Percentiles rank a stretch among this genome's conserved stretches.
phyloP scores from a whole-genome alignment of 2,797 vertebrate genomes.

The Dendrocincla fuliginosa region DNA sequence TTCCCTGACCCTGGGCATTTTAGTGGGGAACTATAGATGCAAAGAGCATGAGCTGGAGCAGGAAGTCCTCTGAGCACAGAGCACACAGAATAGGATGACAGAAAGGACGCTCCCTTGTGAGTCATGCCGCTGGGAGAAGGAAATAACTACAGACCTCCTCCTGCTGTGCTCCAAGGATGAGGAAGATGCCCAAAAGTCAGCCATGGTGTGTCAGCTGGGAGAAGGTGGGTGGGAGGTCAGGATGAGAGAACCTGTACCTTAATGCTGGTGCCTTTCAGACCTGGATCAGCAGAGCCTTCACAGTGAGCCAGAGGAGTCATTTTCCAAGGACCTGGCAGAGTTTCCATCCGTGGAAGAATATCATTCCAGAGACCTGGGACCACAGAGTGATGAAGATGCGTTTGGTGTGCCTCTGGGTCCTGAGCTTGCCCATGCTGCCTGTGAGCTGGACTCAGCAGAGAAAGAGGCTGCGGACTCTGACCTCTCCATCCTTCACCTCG shows the following conservation, averaged over 20 bases:
- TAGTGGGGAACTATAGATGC: background rate
- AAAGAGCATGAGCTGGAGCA: background rate
- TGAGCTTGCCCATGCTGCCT: slow-evolving; percentile 58
- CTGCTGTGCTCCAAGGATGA: background rate
- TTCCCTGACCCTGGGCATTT: background rate
- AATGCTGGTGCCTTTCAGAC: slow-evolving; percentile 78
- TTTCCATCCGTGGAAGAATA: slow-evolving; percentile 87
- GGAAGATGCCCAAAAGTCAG: background rate
- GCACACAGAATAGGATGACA: background rate
- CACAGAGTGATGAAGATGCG: slow-evolving; percentile 71
- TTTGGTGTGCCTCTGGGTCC: slow-evolving; percentile 76
- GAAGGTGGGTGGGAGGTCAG: background rate
- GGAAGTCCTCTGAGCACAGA: background rate
- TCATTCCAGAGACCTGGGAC: slow-evolving; percentile 75
- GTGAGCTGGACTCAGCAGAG: slow-evolving; percentile 71
- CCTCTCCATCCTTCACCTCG: slow-evolving; percentile 76
- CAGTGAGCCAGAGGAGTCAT: slow-evolving; percentile 89
- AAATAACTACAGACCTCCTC: background rate
- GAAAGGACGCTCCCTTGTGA: background rate
- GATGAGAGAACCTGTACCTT: background rate
- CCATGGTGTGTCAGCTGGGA: background rate
- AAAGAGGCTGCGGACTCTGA: slow-evolving; percentile 58
- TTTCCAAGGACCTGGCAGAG: slow-evolving; percentile 86
- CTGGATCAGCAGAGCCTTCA: slow-evolving; percentile 93
- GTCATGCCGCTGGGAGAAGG: background rate